Evolutionary conservation across 2,888 invertebrate genomes (phyloP).

Genomic region (Hydrotaea diabolus): DNA sequence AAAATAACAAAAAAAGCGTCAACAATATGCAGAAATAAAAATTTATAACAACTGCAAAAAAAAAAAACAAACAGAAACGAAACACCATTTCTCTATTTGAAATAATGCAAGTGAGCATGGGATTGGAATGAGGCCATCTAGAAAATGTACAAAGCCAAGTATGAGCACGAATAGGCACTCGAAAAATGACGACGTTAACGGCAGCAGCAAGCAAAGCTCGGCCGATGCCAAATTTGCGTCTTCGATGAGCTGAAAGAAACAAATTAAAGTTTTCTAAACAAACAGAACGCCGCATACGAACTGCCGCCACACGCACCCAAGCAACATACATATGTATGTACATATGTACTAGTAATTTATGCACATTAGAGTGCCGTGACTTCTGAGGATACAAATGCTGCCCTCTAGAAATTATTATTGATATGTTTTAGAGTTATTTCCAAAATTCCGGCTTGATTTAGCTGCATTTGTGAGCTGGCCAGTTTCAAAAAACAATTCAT

Average conservation of each 20-base stretch:
- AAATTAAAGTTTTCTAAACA: conserved; percentile 21
- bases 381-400: no score
- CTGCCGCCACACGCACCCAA: conserved; percentile 1
- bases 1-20: neutral
- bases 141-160: conserved; percentile 46
- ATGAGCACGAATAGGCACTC: conserved; percentile 23
- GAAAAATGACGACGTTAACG: conserved; percentile 2
- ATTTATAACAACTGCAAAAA: conserved; percentile 14
- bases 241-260: conserved; percentile 15
- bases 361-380: no score
- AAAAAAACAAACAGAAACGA: neutral
- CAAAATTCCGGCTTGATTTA: no score
- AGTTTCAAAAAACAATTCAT: no score
- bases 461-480: no score
- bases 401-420: no score
- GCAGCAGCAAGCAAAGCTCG: neutral
- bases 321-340: neutral
- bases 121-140: conserved; percentile 52
- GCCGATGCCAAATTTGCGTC: neutral
- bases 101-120: neutral
- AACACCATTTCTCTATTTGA: neutral
- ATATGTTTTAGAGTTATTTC: no score
- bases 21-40: conserved; percentile 1
- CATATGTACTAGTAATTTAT: no score
- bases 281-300: conserved; percentile 7